Evolutionary conservation across 1,140 invertebrate species (phyloP), one percentile per base, ranked within the genome.

Genomic region (Dinoponera quadriceps): DNA sequence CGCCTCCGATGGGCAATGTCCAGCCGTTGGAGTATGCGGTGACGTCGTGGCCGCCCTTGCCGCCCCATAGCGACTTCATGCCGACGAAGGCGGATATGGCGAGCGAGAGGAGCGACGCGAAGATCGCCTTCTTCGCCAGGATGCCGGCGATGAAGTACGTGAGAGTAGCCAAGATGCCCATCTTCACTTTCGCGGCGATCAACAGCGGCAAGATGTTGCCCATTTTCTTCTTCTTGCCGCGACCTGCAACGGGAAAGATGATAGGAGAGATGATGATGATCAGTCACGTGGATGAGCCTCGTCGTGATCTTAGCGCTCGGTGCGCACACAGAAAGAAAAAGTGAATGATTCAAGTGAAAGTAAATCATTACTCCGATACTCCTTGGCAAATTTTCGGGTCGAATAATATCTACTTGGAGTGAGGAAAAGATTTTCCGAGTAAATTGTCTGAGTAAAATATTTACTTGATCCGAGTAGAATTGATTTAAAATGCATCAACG

Each of bases 71-170:
- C n/a, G 95, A 93, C 80, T 94, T 95, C 63, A 96, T 87, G 20
- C 94, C 95, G 77, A 96, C 92, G 90, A 96, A 96, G 2, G 94
- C 95, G 9, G 95, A 96, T 75, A 96, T 95, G 85, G 95, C 94
- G 82, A 96, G 94, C 3, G 96, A 96, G 27, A 96, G 92, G 55
- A 96, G 85, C 4, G 95, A 96, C 13, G 95, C 94, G 72, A 96
- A 85, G 84, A 96, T 93, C 66, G 96, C 96, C 88, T 96, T 96
- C 94, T 96, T 96, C 87, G 96, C 96, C 86, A 96, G 91, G 57
- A 96, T 91, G 44, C 95, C 94, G 75, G 96, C 94, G 38, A 93
- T 95, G 88, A 96, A 94, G 94, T 95, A 96, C 16, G 94, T 93
- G 18, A 96, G 92, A 38, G 94, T 94, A 18, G 94, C 94, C 51